Percentiles rank a stretch among this genome's conserved stretches.
phyloP scores from a whole-genome alignment of 2,888 invertebrate species.

The Lasioglossum figueresi region DNA sequence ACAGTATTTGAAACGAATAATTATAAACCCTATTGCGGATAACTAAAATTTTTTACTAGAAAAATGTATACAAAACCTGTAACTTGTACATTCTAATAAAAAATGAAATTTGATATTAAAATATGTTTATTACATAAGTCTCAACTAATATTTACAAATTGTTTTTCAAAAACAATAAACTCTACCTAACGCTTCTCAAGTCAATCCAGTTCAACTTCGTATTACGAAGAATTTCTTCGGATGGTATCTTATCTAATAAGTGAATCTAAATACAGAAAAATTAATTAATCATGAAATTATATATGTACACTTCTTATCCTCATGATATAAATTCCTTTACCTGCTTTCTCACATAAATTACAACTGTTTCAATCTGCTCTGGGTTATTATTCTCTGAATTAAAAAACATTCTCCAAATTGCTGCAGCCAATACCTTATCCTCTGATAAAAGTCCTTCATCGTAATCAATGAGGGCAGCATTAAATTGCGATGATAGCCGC shows the following conservation, averaged over 20 bases:
- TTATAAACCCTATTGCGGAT: conserved; percentile 83
- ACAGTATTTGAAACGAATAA: conserved; percentile 85
- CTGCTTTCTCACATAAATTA: conserved; percentile 89
- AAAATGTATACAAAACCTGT: neutral
- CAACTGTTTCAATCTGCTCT: conserved; percentile 88
- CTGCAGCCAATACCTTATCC: conserved; percentile 91
- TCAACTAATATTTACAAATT: conserved; percentile 43
- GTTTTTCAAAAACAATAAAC: neutral
- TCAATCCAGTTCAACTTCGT: conserved; percentile 66
- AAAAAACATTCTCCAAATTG: conserved; percentile 94
- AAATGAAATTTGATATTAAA: neutral
- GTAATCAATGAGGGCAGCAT: conserved; percentile 92
- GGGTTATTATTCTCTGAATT: conserved; percentile 88
- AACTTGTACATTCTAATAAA: neutral
- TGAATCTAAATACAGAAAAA: conserved; percentile 63
- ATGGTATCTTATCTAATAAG: conserved; percentile 67
- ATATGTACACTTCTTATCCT: neutral
- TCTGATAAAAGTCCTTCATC: conserved; percentile 93
- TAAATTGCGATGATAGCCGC: conserved; percentile 91
- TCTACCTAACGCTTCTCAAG: conserved; percentile 76
- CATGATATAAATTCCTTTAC: conserved; percentile 33
- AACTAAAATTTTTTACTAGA: neutral
- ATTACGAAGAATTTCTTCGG: conserved; percentile 49
- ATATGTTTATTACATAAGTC: conserved; percentile 23
- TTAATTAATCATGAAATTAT: neutral